phyloP scores from a whole-genome alignment of 2,113 vertebrate genomes.

The Miniopterus natalensis region DNA sequence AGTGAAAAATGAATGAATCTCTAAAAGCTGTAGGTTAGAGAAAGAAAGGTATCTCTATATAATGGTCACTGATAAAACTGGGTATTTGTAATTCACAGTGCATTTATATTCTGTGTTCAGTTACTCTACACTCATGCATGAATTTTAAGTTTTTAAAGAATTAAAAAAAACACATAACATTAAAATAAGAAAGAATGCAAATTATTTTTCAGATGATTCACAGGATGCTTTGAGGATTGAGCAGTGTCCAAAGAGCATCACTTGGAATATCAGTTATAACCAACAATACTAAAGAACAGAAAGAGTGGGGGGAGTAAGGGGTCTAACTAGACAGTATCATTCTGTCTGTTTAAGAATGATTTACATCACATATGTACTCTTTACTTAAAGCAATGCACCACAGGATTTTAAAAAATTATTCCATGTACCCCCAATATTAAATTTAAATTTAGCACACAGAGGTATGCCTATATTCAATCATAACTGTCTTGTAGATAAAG shows the following conservation, averaged over 20 bases:
- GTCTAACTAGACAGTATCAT: not conserved
- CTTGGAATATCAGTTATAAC: not conserved
- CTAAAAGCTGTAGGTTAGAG: not conserved
- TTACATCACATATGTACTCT: not conserved
- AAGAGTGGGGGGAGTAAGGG: not conserved
- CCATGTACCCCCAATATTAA: not conserved
- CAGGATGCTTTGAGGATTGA: not conserved
- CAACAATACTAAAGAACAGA: not conserved
- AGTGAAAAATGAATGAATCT: constrained; percentile 10
- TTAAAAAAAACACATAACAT: not conserved
- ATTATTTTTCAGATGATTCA: constrained; percentile 27
- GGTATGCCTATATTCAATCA: not conserved
- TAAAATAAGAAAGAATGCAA: constrained; percentile 2
- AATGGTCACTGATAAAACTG: constrained; percentile 15
- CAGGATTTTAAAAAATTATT: not conserved
- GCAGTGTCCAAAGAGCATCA: not conserved
- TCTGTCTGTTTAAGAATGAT: not conserved
- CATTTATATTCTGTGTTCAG: not conserved
- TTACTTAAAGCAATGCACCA: not conserved
- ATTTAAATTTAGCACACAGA: not conserved
- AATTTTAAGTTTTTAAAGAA: constrained; percentile 8
- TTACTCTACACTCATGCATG: not conserved
- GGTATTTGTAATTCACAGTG: not conserved
- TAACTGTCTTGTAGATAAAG: not conserved
- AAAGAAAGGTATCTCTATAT: not conserved